Evolutionary conservation across 1,140 invertebrate species (phyloP).

Genomic region (Calosoma granatense): DNA sequence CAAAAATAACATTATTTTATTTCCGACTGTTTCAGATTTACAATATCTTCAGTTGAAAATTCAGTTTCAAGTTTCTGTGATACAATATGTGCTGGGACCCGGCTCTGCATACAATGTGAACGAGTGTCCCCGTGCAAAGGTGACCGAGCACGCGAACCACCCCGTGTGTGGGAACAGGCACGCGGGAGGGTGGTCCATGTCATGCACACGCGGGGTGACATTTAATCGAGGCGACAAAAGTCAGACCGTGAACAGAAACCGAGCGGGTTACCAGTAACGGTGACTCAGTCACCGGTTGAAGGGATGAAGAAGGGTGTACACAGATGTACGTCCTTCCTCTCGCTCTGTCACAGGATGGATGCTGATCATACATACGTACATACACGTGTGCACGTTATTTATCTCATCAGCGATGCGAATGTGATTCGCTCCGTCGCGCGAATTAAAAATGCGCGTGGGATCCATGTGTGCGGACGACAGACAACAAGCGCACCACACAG

Average conservation of each 20-base stretch:
- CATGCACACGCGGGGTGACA: not conserved
- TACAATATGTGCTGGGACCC: too few species aligned
- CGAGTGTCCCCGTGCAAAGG: too few species aligned
- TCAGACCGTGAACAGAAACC: slow-evolving; percentile 2
- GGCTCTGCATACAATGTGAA: too few species aligned
- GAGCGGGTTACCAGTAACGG: not conserved
- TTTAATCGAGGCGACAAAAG: slow-evolving; percentile 7
- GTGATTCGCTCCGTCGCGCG: slow-evolving; percentile 2
- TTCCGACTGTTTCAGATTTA: too few species aligned
- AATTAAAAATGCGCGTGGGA: slow-evolving; percentile 8
- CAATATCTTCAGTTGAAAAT: too few species aligned
- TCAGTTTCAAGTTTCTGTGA: too few species aligned
- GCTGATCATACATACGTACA: not conserved
- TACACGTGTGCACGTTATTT: slow-evolving; percentile 5
- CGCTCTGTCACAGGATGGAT: too few species aligned
- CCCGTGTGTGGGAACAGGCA: not conserved
- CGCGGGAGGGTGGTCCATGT: too few species aligned
- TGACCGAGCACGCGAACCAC: not conserved
- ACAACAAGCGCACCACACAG: not conserved
- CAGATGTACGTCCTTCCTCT: too few species aligned
- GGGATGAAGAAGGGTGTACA: not conserved
- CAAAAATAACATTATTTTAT: too few species aligned
- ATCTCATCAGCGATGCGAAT: slow-evolving; percentile 4
- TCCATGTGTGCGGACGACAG: not conserved
- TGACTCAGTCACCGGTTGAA: not conserved